A percentile compares a stretch with the other conserved stretches of the same genome.
Evolutionary conservation across 1,140 invertebrate genomes (phyloP).

Genomic region (Sarcophaga bullata): DNA sequence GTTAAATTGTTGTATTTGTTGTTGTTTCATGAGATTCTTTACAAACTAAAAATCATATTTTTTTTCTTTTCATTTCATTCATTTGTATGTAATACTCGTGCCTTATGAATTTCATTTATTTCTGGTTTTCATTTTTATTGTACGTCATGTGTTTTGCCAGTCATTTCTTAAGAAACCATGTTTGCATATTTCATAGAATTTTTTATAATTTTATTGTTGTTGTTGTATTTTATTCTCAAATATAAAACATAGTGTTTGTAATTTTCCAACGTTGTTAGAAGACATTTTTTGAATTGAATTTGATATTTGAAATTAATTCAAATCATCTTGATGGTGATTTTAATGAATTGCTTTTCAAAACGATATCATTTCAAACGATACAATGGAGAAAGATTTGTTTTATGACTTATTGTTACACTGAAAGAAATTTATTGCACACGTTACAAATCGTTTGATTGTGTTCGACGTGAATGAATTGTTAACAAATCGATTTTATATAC

Average conservation of each 20-base stretch:
- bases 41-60: neutral
- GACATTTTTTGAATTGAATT: neutral
- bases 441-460: neutral
- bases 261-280: neutral
- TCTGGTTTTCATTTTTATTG: neutral
- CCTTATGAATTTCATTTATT: neutral
- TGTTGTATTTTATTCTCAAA: neutral
- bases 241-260: neutral
- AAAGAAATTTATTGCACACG: neutral
- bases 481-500: neutral
- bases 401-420: neutral
- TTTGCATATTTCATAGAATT: conserved; percentile 10
- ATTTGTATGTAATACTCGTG: neutral
- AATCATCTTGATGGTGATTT: neutral
- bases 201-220: neutral
- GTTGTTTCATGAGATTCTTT: neutral
- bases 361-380: neutral
- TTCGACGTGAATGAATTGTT: neutral
- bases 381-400: neutral
- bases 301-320: conserved; percentile 1
- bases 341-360: neutral
- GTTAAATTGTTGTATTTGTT: neutral
- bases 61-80: neutral
- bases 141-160: neutral
- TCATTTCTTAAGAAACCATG: neutral